Evolutionary conservation across 2,888 invertebrate species (phyloP).

Genomic region (Drosophila neotestacea): DNA sequence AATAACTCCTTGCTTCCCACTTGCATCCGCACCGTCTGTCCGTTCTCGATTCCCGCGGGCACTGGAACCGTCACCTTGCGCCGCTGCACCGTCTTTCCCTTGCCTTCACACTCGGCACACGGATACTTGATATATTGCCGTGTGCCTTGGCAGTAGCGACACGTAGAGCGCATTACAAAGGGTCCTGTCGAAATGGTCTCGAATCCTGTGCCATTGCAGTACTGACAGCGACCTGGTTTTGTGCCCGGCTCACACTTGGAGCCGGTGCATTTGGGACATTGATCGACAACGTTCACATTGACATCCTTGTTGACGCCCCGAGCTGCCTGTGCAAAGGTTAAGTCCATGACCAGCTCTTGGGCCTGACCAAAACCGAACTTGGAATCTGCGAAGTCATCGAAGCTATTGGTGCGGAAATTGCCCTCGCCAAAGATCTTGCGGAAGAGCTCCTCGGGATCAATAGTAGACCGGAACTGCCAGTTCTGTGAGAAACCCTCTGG

Average conservation of each 20-base stretch:
- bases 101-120: conserved; percentile 96
- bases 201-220: conserved; percentile 98
- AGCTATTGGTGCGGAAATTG: conserved; percentile 88
- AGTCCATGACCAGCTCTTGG: conserved; percentile 95
- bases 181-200: conserved; percentile 96
- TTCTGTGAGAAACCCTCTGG: conserved; percentile 89
- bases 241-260: conserved; percentile 95
- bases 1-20: conserved; percentile 97
- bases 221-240: conserved; percentile 93
- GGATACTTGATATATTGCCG: conserved; percentile 95
- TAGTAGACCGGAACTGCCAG: conserved; percentile 94
- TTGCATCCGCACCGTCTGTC: conserved; percentile 97
- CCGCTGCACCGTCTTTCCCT: conserved; percentile 95
- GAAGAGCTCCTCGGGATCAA: conserved; percentile 98
- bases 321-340: conserved; percentile 97
- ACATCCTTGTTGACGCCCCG: conserved; percentile 98
- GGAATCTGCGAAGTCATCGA: conserved; percentile 95
- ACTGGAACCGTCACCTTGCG: conserved; percentile 96
- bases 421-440: conserved; percentile 97
- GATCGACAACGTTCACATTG: conserved; percentile 95
- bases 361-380: conserved; percentile 96
- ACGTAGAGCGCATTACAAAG: conserved; percentile 98
- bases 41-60: conserved; percentile 98
- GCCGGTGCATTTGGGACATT: conserved; percentile 95
- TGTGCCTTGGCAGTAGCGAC: conserved; percentile 95